phyloP scores from a whole-genome alignment of 2,797 vertebrate genomes.

The Leptodactylus fallax region DNA sequence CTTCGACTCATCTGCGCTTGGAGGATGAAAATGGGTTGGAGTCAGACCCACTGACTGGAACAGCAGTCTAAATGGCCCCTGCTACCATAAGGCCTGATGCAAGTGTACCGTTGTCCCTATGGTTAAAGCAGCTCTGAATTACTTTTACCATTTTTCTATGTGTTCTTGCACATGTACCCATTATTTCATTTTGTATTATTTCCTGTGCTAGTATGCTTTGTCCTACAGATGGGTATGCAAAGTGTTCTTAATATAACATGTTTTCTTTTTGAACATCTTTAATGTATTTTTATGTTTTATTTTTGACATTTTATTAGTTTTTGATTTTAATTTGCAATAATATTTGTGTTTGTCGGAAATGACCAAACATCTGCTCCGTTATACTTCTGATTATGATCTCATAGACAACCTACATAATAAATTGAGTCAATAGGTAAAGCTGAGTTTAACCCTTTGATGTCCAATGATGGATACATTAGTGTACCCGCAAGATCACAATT shows the following conservation, averaged over 20 bases:
- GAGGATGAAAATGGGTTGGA: too few relatives aligned
- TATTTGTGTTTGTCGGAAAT: background rate
- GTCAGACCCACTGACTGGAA: too few relatives aligned
- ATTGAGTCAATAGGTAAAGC: background rate
- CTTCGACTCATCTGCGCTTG: too few relatives aligned
- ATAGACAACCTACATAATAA: background rate
- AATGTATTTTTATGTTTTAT: background rate
- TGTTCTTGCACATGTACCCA: background rate
- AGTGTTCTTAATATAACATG: slow-evolving; percentile 10
- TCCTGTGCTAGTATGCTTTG: background rate
- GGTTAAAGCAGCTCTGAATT: background rate
- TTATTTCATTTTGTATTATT: background rate
- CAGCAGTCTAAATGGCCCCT: too few relatives aligned
- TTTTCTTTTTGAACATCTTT: background rate
- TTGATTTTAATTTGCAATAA: background rate
- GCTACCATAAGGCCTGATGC: too few relatives aligned
- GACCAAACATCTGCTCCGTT: background rate
- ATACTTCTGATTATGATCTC: background rate
- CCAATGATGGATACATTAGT: too few relatives aligned
- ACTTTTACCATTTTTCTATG: background rate
- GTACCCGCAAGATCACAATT: too few relatives aligned
- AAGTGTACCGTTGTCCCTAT: too few relatives aligned
- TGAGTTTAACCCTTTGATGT: background rate
- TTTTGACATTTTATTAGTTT: background rate
- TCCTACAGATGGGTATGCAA: slow-evolving; percentile 15